phyloP scores from a whole-genome alignment of 2,888 invertebrate genomes.

The Halictus quadricinctus region DNA sequence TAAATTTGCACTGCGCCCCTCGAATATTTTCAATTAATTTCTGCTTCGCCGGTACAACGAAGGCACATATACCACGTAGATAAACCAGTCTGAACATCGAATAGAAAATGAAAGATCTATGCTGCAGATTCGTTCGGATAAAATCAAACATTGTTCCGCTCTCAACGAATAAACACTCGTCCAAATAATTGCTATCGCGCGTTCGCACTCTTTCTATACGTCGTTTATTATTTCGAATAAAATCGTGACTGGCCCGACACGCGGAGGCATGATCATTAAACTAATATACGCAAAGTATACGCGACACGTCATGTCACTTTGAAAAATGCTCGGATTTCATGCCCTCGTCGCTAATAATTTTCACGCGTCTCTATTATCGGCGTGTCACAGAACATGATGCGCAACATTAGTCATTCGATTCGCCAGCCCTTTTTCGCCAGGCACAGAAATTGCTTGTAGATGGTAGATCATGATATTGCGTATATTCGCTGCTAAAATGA shows the following conservation, averaged over 20 bases:
- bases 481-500: background rate
- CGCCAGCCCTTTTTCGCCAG: background rate
- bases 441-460: background rate
- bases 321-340: slow-evolving; percentile 1
- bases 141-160: background rate
- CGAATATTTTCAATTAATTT: slow-evolving; percentile 5
- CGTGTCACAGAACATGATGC: slow-evolving; percentile 7
- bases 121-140: background rate
- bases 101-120: background rate
- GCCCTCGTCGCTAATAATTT: slow-evolving; percentile 1
- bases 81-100: background rate
- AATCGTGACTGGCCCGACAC: background rate
- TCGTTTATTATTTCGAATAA: slow-evolving; percentile 2
- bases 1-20: background rate
- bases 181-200: background rate
- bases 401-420: slow-evolving; percentile 4
- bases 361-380: slow-evolving; percentile 5
- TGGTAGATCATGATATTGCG: background rate
- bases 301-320: background rate
- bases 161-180: background rate
- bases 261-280: background rate
- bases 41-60: background rate
- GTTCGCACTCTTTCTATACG: background rate
- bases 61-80: background rate
- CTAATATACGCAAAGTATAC: slow-evolving; percentile 7